Percentiles rank a stretch among this genome's conserved stretches.
These are phyloP conservation scores for Amiota minor DNA, from an alignment of 2,888 invertebrate genomes.

Conservation along the genomic window DNA sequence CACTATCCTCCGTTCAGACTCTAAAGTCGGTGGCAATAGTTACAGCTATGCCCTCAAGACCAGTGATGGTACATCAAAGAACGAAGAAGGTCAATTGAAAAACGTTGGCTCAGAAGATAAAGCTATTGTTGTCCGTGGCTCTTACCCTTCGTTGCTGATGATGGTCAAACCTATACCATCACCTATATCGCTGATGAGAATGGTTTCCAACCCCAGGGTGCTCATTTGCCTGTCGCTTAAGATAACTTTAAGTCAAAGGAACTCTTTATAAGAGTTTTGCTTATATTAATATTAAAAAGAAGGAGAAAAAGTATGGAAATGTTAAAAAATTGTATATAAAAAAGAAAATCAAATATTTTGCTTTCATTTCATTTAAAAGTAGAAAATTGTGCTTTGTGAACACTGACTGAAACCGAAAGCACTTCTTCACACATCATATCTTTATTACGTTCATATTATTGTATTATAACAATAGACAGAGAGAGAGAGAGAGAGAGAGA, in stretches of 20 bases:
- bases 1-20: constrained; percentile 48
- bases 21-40: constrained; percentile 76
- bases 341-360: background rate
- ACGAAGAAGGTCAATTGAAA: constrained; percentile 53
- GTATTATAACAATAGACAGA: background rate
- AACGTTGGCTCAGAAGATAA: constrained; percentile 49
- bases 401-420: constrained; percentile 35
- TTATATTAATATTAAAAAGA: background rate
- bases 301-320: background rate
- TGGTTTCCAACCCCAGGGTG: constrained; percentile 41
- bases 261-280: background rate
- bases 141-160: constrained; percentile 53
- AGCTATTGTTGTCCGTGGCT: constrained; percentile 54
- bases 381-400: background rate
- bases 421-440: constrained; percentile 15
- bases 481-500: too few relatives aligned
- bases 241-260: constrained; percentile 5
- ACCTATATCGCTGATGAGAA: constrained; percentile 75
- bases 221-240: constrained; percentile 55
- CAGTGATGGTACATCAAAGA: constrained; percentile 55
- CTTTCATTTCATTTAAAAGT: background rate
- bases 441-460: background rate
- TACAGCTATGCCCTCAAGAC: constrained; percentile 73
- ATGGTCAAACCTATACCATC: constrained; percentile 70
- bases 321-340: background rate